Evolutionary conservation across 2,797 vertebrate species (phyloP).

Genomic region (Channallabes apus): DNA sequence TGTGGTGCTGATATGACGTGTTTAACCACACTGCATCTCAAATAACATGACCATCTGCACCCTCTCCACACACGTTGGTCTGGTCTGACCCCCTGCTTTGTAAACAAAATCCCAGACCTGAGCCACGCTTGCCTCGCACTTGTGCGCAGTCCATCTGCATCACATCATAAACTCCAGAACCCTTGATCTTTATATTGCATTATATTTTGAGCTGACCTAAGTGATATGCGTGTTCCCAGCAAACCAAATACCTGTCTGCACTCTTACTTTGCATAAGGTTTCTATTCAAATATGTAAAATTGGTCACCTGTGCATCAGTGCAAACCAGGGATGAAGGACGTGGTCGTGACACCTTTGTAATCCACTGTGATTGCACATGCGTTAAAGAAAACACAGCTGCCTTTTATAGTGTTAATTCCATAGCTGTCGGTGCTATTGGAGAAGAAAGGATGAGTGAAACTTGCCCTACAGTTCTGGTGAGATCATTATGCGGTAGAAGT

Average conservation of each 20-base stretch:
- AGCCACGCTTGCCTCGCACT: slow-evolving; percentile 32
- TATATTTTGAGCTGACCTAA: neutral
- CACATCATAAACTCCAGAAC: slow-evolving; percentile 25
- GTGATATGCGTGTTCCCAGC: neutral
- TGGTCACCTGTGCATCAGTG: slow-evolving; percentile 14
- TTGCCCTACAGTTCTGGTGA: slow-evolving; percentile 4
- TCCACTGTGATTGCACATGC: no score
- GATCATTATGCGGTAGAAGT: neutral
- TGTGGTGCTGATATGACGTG: slow-evolving; percentile 49
- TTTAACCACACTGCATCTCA: slow-evolving; percentile 51
- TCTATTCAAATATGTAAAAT: slow-evolving; percentile 6
- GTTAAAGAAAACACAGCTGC: neutral
- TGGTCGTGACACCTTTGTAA: neutral
- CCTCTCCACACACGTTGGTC: slow-evolving; percentile 38
- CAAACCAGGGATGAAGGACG: slow-evolving; percentile 9
- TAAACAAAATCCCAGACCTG: slow-evolving; percentile 47
- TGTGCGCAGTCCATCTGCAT: slow-evolving; percentile 13
- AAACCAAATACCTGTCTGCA: neutral
- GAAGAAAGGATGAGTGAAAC: slow-evolving; percentile 22
- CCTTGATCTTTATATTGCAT: slow-evolving; percentile 1
- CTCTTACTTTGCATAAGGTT: slow-evolving; percentile 17
- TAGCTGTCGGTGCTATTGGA: neutral
- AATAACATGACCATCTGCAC: slow-evolving; percentile 55
- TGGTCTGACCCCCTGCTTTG: slow-evolving; percentile 42
- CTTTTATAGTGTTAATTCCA: neutral